Evolutionary conservation across 2,113 vertebrate genomes (phyloP).

Genomic region (Marcusenius ussheri): DNA sequence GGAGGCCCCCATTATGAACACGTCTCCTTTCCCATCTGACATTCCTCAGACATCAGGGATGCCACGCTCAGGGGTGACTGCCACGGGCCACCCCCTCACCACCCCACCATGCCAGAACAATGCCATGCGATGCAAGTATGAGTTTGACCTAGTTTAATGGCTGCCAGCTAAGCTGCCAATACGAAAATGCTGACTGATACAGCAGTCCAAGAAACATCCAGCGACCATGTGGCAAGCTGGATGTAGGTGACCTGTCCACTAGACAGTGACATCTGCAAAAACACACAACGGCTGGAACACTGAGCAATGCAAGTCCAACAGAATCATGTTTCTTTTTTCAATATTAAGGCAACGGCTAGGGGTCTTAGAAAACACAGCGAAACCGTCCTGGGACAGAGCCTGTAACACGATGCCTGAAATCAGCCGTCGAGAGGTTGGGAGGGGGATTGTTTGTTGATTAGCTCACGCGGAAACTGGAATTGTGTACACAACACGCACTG

Average conservation of each 20-base stretch:
- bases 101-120: background rate
- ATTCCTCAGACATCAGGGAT: background rate
- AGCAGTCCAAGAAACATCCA: background rate
- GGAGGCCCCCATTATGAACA: background rate
- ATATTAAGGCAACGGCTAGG: background rate
- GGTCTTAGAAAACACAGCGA: background rate
- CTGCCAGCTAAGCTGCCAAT: background rate
- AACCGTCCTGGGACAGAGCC: background rate
- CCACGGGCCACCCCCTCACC: background rate
- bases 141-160: conserved; percentile 6
- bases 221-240: background rate
- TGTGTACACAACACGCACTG: no score
- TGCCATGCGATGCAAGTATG: background rate
- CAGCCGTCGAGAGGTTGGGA: background rate
- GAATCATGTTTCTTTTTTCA: background rate
- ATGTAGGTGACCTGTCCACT: background rate
- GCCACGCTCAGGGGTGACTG: background rate
- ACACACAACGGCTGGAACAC: background rate
- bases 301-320: background rate
- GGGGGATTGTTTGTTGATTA: background rate
- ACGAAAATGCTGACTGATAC: background rate
- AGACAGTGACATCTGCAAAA: background rate
- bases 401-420: background rate
- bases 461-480: background rate
- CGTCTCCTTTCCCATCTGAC: background rate